A percentile compares a stretch with the other conserved stretches of the same genome.
phyloP scores from a whole-genome alignment of 1,140 invertebrate genomes.

The Papilio helenus region DNA sequence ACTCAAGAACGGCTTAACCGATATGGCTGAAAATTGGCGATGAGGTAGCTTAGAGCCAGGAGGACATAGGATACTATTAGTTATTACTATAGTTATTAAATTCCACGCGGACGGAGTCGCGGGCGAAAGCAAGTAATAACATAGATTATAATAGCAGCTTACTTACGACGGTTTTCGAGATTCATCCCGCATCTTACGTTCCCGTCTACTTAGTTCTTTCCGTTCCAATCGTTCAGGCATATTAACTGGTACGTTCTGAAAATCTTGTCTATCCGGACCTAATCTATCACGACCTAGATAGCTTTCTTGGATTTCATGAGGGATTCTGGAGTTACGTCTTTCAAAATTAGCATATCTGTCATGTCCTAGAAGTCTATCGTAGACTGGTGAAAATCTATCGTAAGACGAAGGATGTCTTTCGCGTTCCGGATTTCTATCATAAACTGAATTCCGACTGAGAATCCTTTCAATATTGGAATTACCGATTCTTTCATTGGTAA shows the following conservation, averaged over 20 bases:
- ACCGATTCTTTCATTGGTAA: neutral
- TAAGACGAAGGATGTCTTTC: neutral
- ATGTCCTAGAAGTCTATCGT: neutral
- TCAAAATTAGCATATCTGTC: neutral
- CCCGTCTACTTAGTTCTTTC: slow-evolving; percentile 6
- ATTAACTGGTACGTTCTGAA: neutral
- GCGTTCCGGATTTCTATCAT: neutral
- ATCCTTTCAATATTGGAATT: neutral
- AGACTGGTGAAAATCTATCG: neutral
- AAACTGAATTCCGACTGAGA: neutral
- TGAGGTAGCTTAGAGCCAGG: too few species aligned
- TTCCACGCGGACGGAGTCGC: too few species aligned
- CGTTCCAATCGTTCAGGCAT: slow-evolving; percentile 14
- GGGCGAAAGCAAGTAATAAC: too few species aligned
- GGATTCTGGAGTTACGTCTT: neutral
- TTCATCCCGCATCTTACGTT: slow-evolving; percentile 5
- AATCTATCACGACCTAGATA: neutral
- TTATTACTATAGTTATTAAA: too few species aligned
- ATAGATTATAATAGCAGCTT: neutral
- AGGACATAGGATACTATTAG: too few species aligned
- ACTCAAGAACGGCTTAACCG: too few species aligned
- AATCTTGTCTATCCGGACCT: slow-evolving; percentile 1
- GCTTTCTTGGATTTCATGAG: slow-evolving; percentile 5
- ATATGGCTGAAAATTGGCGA: too few species aligned
- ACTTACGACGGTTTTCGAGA: slow-evolving; percentile 13